Base-by-base conservation (phyloP, 2,888 invertebrate species). In the Aquatica leii region DNA sequence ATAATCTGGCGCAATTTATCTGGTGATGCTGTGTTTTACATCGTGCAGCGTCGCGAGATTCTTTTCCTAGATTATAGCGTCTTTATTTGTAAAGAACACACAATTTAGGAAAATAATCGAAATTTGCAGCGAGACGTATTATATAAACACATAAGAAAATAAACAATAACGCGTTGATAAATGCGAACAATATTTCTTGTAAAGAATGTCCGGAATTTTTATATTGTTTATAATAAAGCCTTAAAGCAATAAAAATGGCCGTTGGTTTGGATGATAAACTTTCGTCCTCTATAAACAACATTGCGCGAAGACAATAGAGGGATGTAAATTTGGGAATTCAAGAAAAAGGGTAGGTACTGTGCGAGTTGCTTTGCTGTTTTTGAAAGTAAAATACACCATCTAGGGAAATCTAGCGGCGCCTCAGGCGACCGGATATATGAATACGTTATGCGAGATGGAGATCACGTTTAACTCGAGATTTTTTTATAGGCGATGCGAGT, bases 141-240 rank as follows among this genome's bases (percentile, higher is more conserved):
- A 76, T 77, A 76, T 77, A 77, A 77, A 77, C 77, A 76, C 77
- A 76, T 77, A 74, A 72, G 73, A 75, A 77, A 76, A 71, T 74
- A 72, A 73, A 75, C 73, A 74, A 52, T 52, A 46, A 52, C 37
- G 43, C 20, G 54, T 46, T 50, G 58, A 74, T 73, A 73, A 71
- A 74, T 69, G 72, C 59, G 31, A 49, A 59, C 68, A 57, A 67
- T 71, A 71, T 71, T 71, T 72, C 17, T 69, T 68, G 65, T 62
- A 53, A 70, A 24, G n/a, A 68, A 66, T 62, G 66, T 67, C 62
- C 51, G 70, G 69, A 69, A 73, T 73, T 74, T 73, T 74, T 72
- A 72, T 73, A 73, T 70, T 74, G 73, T 72, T 74, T 72, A 71
- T 70, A 71, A 70, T 66, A 71, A 67, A 14, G 53, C 37, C 60